phyloP scores from a whole-genome alignment of 2,797 vertebrate genomes.

The Carapus acus region DNA sequence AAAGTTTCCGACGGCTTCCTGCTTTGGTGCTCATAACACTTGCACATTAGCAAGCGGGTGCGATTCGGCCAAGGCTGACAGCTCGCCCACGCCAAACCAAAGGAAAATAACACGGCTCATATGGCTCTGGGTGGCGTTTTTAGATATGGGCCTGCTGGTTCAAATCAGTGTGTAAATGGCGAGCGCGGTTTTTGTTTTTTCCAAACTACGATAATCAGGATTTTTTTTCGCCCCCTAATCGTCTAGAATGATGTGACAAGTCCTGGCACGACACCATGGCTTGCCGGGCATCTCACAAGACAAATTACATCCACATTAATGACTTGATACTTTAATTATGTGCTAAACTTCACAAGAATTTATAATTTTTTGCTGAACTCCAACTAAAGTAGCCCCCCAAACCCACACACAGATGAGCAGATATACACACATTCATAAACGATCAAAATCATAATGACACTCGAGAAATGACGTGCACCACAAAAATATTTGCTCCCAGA shows the following conservation, averaged over 20 bases:
- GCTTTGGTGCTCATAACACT: neutral
- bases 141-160: neutral
- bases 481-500: constrained; percentile 38
- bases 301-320: constrained; percentile 15
- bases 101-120: neutral
- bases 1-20: neutral
- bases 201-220: neutral
- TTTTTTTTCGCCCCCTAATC: too few species aligned
- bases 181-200: neutral
- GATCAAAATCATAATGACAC: too few species aligned
- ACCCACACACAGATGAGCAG: constrained; percentile 37
- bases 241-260: neutral
- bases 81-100: neutral
- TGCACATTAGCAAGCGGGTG: neutral
- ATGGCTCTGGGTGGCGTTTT: neutral
- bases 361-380: too few species aligned
- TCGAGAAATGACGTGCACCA: constrained; percentile 21
- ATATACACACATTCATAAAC: too few species aligned
- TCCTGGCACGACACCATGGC: neutral
- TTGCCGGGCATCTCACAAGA: neutral
- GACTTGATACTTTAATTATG: constrained; percentile 7
- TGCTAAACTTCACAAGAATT: constrained; percentile 17
- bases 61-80: neutral
- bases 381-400: too few species aligned
- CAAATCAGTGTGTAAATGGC: neutral